These are phyloP conservation scores for Drosophila virilis DNA, from an alignment of 1,140 invertebrate genomes.

Conservation along the genomic window DNA sequence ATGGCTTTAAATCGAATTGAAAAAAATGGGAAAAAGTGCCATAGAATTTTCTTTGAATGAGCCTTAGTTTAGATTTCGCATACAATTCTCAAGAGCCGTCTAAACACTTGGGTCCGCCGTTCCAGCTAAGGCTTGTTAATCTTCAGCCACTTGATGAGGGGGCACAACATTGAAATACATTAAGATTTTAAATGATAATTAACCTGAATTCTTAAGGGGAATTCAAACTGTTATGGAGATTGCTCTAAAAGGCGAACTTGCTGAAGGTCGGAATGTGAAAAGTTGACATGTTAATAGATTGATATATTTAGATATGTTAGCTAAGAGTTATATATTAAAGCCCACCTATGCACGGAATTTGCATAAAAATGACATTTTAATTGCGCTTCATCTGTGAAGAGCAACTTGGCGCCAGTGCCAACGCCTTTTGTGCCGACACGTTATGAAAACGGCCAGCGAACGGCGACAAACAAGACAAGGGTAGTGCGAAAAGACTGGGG, in stretches of 20 bases:
- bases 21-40: slow-evolving; percentile 65
- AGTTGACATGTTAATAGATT: background rate
- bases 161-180: slow-evolving; percentile 8
- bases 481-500: background rate
- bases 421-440: slow-evolving; percentile 19
- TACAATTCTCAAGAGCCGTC: slow-evolving; percentile 62
- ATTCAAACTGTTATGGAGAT: slow-evolving; percentile 5
- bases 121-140: slow-evolving; percentile 28
- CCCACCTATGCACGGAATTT: slow-evolving; percentile 82
- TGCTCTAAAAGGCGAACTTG: too few species aligned
- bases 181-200: slow-evolving; percentile 31
- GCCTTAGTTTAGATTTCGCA: slow-evolving; percentile 66
- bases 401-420: slow-evolving; percentile 29
- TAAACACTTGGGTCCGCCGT: slow-evolving; percentile 14
- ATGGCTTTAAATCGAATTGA: slow-evolving; percentile 75
- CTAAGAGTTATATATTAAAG: slow-evolving; percentile 23
- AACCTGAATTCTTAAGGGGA: slow-evolving; percentile 7
- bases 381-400: slow-evolving; percentile 79
- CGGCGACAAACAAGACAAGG: slow-evolving; percentile 6
- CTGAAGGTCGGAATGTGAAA: background rate
- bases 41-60: slow-evolving; percentile 64
- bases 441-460: slow-evolving; percentile 59
- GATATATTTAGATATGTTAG: background rate
- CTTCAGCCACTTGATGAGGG: background rate
- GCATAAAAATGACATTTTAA: slow-evolving; percentile 82